These are phyloP conservation scores for Callaeas wilsoni DNA, from an alignment of 2,113 vertebrate genomes.

Conservation along the genomic window DNA sequence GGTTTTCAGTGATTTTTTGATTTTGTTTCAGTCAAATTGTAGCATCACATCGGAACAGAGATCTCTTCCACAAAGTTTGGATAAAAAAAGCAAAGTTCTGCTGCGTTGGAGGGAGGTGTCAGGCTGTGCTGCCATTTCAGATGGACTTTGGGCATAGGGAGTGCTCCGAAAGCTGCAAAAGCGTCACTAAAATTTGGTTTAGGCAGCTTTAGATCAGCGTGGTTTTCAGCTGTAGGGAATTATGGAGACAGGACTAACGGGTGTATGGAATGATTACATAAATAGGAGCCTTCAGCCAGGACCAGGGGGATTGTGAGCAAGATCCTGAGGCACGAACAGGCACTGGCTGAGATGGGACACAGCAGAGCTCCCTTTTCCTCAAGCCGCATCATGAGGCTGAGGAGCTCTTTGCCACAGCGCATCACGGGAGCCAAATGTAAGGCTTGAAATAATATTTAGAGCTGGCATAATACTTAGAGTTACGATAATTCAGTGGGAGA, in stretches of 20 bases:
- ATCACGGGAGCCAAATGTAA: neutral
- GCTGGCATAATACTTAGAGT: neutral
- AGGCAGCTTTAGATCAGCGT: neutral
- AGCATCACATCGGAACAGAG: neutral
- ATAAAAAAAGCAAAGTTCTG: fast-evolving
- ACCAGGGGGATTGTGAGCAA: neutral
- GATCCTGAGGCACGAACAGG: neutral
- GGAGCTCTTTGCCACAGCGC: neutral
- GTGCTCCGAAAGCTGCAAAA: neutral
- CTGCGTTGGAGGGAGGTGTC: neutral
- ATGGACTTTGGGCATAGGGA: fast-evolving
- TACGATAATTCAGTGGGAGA: neutral
- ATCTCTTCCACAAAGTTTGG: neutral
- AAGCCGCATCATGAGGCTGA: fast-evolving
- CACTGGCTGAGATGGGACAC: neutral
- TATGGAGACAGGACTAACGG: neutral
- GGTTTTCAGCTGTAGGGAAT: neutral
- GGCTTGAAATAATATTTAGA: neutral
- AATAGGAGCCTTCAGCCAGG: neutral
- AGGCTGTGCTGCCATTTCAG: neutral
- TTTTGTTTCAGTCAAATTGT: neutral
- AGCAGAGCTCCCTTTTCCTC: neutral
- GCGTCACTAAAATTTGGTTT: neutral
- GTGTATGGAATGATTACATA: neutral
- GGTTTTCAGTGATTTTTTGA: neutral